Evolutionary conservation across 2,888 invertebrate species (phyloP).

Genomic region (Conops quadrifasciatus): DNA sequence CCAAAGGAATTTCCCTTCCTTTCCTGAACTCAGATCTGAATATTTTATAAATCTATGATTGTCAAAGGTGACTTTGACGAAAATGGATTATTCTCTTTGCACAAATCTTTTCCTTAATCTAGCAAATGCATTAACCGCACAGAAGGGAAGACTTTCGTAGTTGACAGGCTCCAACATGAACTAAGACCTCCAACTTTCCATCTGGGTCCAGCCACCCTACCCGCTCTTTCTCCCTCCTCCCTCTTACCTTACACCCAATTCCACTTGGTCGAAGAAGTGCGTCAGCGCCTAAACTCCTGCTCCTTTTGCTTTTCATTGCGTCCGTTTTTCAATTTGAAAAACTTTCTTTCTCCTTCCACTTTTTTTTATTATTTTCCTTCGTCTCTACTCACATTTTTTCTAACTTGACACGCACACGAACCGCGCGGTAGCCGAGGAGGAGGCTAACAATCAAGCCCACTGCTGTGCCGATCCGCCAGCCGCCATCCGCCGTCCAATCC

Average conservation of each 20-base stretch:
- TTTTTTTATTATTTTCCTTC: not conserved
- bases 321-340: constrained; percentile 36
- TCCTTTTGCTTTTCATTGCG: not conserved
- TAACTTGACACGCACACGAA: constrained; percentile 58
- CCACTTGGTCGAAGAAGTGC: not conserved
- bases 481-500: constrained; percentile 13
- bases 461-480: constrained; percentile 6
- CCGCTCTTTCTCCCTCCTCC: not conserved
- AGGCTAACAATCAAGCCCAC: constrained; percentile 6
- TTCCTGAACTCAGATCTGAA: no score
- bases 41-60: not conserved
- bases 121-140: constrained; percentile 51
- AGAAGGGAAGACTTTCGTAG: constrained; percentile 53
- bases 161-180: constrained; percentile 60
- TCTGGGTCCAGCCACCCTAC: not conserved
- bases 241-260: not conserved
- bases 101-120: constrained; percentile 31
- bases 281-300: not conserved
- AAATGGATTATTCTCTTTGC: constrained; percentile 53
- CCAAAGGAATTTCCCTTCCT: no score
- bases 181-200: constrained; percentile 44
- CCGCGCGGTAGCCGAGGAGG: constrained; percentile 21
- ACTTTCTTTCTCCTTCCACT: constrained; percentile 14
- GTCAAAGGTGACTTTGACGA: constrained; percentile 44
- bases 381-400: not conserved